Conservation (phyloP, 2,113 vertebrate genomes). For the Arenaria interpres region DNA sequence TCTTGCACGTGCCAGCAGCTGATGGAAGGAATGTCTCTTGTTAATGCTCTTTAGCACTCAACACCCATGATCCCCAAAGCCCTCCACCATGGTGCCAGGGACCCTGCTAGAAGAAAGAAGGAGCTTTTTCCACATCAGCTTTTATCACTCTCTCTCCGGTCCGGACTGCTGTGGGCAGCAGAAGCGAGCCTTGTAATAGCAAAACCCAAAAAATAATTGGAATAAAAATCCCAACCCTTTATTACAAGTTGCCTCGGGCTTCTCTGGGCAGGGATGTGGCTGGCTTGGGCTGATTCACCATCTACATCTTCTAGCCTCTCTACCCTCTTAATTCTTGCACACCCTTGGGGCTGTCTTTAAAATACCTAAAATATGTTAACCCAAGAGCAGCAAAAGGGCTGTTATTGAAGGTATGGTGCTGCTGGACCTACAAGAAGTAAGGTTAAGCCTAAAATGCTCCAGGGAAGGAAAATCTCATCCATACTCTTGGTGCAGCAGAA, state of each 20-base stretch:
- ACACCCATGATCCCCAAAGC: background rate
- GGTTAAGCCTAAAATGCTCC: background rate
- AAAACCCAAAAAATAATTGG: background rate
- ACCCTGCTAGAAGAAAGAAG: background rate
- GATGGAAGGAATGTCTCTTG: background rate
- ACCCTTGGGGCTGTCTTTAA: background rate
- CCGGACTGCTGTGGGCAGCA: background rate
- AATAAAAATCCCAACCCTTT: background rate
- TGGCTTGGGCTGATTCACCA: background rate
- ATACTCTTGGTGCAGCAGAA: background rate
- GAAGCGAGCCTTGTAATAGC: background rate
- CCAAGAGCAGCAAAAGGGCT: background rate
- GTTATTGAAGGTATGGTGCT: background rate
- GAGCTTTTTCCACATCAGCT: background rate
- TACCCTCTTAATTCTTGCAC: background rate
- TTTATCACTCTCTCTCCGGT: background rate
- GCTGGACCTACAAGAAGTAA: background rate
- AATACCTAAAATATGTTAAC: background rate
- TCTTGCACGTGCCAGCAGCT: background rate
- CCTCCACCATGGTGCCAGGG: background rate
- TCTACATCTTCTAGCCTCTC: background rate
- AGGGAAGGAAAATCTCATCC: background rate
- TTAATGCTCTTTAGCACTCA: background rate
- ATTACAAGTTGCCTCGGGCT: background rate
- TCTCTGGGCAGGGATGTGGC: background rate